Evolutionary conservation across 2,888 invertebrate genomes (phyloP), one percentile per base, ranked within the genome.

Genomic region (Platycheirus rosarum): DNA sequence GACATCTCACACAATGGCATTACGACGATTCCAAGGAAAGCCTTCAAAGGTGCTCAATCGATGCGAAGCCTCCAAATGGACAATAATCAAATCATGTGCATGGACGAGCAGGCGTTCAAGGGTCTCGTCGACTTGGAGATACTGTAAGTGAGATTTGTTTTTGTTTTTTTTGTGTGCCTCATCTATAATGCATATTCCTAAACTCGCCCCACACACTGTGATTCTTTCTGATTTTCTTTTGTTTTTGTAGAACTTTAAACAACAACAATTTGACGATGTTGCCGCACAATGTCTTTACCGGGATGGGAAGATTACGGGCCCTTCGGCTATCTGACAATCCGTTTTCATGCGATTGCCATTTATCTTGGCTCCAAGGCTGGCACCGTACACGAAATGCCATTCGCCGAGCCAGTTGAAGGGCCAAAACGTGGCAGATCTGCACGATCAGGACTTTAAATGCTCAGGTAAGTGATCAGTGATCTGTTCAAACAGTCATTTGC

Each of bases 241-340:
- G 35, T 42, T 53, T 42, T 46, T 3, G 16, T 92, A 98, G 98
- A 86, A 98, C 98, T 0, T 89, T 99, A 80, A 98, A 98, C 92
- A 97, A 97, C 92, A 99, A 99, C 92, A 98, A 98, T 89, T 91
- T 99, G 87, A 98, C 97, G 55, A 95, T 96, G 86, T 92, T 99
- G 63, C 95, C 97, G 23, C 93, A 96, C 90, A 97, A 97, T 90
- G 93, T 97, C 88, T 95, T 97, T 90, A 95, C 93, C 86, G 94
- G 95, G 62, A 93, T 97, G 91, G 94, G 94, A 84, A 94, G 97
- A 66, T 92, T 99, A 78, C 93, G 97, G 87, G 96, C 97, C 9
- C 91, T 98, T 90, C 95, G 97, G 74, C 92, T 98, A 80, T 95
- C 96, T 11, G 98, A 98, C 90, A 98, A 98, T 91, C 94, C 95